Conservation (phyloP, 2,113 vertebrate genomes). For the Sitta europaea region DNA sequence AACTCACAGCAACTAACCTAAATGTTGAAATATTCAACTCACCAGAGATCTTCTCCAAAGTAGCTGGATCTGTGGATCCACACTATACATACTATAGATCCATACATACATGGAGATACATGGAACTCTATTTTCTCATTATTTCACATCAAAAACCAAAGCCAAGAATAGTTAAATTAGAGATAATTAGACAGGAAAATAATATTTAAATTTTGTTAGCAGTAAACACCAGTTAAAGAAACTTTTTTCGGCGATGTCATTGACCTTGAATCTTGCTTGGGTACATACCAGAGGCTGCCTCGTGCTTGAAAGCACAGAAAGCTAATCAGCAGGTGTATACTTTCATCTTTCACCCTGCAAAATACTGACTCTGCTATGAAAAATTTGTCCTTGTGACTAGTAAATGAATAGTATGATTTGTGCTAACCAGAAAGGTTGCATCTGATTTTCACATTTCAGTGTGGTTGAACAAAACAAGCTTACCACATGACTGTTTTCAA, state of each 20-base stretch:
- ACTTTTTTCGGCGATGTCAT: neutral
- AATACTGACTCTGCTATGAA: neutral
- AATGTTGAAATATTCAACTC: neutral
- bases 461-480: neutral
- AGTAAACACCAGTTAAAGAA: constrained; percentile 6
- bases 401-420: neutral
- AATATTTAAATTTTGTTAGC: neutral
- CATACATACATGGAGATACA: no score
- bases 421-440: neutral
- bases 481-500: neutral
- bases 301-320: neutral
- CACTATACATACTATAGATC: no score
- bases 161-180: neutral
- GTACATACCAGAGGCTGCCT: neutral
- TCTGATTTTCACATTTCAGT: neutral
- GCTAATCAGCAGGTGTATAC: neutral
- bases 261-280: neutral
- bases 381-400: neutral
- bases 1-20: neutral
- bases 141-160: neutral
- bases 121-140: neutral
- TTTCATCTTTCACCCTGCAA: neutral
- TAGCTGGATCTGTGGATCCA: neutral
- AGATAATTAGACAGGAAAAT: neutral
- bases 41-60: neutral